These are phyloP conservation scores for Hirtodrosophila duncani DNA, from an alignment of 2,888 invertebrate species.

Conservation along the genomic window DNA sequence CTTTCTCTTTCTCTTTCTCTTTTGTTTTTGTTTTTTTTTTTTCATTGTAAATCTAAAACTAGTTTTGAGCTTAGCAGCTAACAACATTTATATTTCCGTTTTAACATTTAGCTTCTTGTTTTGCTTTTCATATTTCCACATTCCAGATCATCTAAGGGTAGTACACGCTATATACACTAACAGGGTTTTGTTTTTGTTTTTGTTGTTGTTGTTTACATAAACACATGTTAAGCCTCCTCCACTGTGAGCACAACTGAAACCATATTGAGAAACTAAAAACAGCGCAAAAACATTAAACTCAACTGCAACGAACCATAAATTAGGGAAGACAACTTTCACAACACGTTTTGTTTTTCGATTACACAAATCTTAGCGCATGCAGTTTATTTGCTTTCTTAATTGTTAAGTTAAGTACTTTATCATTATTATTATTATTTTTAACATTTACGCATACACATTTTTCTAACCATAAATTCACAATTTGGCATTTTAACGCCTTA, in stretches of 20 bases:
- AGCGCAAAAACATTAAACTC: not conserved
- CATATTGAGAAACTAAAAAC: constrained; percentile 7
- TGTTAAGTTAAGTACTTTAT: not conserved
- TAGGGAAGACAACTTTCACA: constrained; percentile 72
- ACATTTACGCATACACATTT: constrained; percentile 53
- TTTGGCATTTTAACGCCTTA: constrained; percentile 25
- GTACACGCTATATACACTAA: constrained; percentile 58
- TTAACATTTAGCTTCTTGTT: constrained; percentile 4
- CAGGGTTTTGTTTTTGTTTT: constrained; percentile 1
- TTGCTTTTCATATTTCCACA: constrained; percentile 14
- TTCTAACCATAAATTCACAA: constrained; percentile 44
- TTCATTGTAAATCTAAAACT: constrained; percentile 25
- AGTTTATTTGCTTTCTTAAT: constrained; percentile 16
- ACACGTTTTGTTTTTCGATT: constrained; percentile 70
- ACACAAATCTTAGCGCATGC: constrained; percentile 52
- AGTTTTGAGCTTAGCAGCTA: constrained; percentile 31
- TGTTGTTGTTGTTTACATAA: not conserved
- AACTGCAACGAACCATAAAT: constrained; percentile 43
- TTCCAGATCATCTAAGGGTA: too few relatives aligned
- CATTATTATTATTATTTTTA: constrained; percentile 11
- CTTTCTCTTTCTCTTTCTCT: constrained; percentile 6
- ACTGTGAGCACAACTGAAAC: constrained; percentile 27
- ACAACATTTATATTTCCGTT: constrained; percentile 37
- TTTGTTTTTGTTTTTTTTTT: constrained; percentile 10
- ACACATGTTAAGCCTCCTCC: not conserved